Base-by-base conservation (phyloP, 2,888 invertebrate genomes). In the Trichacis sp. region DNA sequence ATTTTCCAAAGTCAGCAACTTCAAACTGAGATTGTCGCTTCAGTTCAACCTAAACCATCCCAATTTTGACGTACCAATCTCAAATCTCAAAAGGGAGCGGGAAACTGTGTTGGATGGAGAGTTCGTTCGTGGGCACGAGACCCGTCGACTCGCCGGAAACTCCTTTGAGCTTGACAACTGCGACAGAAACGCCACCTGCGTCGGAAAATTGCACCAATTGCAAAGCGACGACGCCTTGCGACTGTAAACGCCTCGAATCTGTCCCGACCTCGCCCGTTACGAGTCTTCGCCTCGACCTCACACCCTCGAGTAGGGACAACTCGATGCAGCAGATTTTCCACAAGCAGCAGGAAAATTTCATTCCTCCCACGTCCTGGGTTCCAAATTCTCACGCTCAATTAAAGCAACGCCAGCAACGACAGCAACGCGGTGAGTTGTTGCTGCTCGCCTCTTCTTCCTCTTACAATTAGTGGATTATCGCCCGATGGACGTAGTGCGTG, bases 21-120 rank as follows among this genome's bases (percentile, higher is more conserved):
- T n/a, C n/a, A n/a, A n/a, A n/a, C n/a, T n/a, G n/a, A n/a, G n/a
- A n/a, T n/a, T n/a, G n/a, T n/a, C n/a, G n/a, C n/a, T n/a, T n/a
- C n/a, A n/a, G n/a, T n/a, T n/a, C n/a, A n/a, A n/a, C n/a, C n/a
- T n/a, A n/a, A n/a, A n/a, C n/a, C n/a, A n/a, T n/a, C n/a, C n/a
- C n/a, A n/a, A n/a, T n/a, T n/a, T n/a, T n/a, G n/a, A n/a, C n/a
- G n/a, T n/a, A n/a, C n/a, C n/a, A n/a, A n/a, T n/a, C n/a, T n/a
- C n/a, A n/a, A n/a, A n/a, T n/a, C n/a, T n/a, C n/a, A 24, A 50
- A 73, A 81, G 90, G 91, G 82, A 91, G 91, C 82, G 89, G 90
- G 80, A 90, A 90, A 77, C 85, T 94, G 77, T 93, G 92, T 84
- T 96, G 96, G 96, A 88, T 96, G 83, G 96, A 96, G 85, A 95